These are phyloP conservation scores for Ochotona curzoniae DNA, from an alignment of 2,113 vertebrate genomes.

Conservation along the genomic window DNA sequence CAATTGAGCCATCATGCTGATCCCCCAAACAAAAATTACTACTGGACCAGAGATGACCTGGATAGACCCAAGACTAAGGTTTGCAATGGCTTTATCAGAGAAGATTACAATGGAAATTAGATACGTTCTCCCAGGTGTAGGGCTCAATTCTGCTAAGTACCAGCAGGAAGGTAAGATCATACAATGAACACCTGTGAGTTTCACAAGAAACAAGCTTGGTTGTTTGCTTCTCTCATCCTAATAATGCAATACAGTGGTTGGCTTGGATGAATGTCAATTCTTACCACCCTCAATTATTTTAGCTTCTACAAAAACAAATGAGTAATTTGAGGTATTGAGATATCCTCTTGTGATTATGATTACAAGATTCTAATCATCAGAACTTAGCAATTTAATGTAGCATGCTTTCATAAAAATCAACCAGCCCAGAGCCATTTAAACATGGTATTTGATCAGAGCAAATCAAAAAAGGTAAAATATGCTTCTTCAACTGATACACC, in stretches of 20 bases:
- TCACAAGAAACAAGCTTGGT: background rate
- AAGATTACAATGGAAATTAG: constrained; percentile 38
- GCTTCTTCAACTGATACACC: background rate
- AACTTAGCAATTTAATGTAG: constrained; percentile 16
- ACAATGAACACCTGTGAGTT: background rate
- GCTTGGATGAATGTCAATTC: constrained; percentile 23
- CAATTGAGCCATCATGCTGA: too few relatives aligned
- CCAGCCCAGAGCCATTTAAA: constrained; percentile 35
- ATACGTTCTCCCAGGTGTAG: background rate
- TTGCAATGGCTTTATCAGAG: background rate
- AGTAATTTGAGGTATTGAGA: constrained; percentile 40
- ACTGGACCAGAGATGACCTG: background rate
- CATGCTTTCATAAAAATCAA: constrained; percentile 57
- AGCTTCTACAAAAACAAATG: constrained; percentile 55
- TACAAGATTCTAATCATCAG: constrained; percentile 61
- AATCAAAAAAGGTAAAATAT: background rate
- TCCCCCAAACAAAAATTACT: constrained; percentile 29
- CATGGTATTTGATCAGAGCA: background rate
- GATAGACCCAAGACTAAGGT: background rate
- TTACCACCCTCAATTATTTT: constrained; percentile 9
- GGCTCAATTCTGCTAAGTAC: background rate
- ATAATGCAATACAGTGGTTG: background rate
- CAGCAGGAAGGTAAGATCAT: background rate
- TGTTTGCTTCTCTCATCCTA: background rate
- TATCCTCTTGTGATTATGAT: constrained; percentile 53